Evolutionary conservation across 2,797 vertebrate species (phyloP), one percentile per base, ranked within the genome.

Genomic region (Helicolenus hilgendorfi): DNA sequence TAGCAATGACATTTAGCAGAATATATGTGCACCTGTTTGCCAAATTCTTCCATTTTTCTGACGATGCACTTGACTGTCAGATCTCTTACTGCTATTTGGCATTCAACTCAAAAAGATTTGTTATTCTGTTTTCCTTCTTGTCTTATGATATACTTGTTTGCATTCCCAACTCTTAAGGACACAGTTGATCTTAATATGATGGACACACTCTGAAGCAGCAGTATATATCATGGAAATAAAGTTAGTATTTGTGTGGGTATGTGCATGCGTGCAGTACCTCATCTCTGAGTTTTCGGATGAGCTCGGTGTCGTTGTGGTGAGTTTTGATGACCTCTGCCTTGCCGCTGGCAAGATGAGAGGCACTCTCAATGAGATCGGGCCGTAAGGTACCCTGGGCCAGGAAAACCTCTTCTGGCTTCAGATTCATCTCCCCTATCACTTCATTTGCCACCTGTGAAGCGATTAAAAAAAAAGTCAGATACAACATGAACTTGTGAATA

Each of bases 301-400:
- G 98, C 87, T 99, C 99, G 0, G 99, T 99, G 94, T 99, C 99
- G 1, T 99, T 99, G 95, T 99, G 99, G 92, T 99, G 99, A 0
- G 99, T 99, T 95, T 99, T 99, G 97, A 99, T 99, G 95, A 99
- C 96, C 77, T 99, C 98, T 3, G 99, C 99, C 92, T 99, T 99
- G 90, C 98, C 98, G 1, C 99, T 99, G 76, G 98, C 99, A 59
- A 99, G 92, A 75, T 98, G 95, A 38, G 99, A 99, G 9, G 99
- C 99, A 0, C 99, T 99, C 95, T 99, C 99, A n/a, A 99, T 99
- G 18, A 99, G 98, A 92, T 99, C 99, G 3, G 99, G 99, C 88
- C 99, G 97, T 88, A 99, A 95, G 4, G 99, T 99, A 26, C 99
- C 99, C 96, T 99, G 99, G 2, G 99, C 99, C 91, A 99, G 97